Evolutionary conservation across 2,888 invertebrate genomes (phyloP).

Genomic region (Rhingia rostrata): DNA sequence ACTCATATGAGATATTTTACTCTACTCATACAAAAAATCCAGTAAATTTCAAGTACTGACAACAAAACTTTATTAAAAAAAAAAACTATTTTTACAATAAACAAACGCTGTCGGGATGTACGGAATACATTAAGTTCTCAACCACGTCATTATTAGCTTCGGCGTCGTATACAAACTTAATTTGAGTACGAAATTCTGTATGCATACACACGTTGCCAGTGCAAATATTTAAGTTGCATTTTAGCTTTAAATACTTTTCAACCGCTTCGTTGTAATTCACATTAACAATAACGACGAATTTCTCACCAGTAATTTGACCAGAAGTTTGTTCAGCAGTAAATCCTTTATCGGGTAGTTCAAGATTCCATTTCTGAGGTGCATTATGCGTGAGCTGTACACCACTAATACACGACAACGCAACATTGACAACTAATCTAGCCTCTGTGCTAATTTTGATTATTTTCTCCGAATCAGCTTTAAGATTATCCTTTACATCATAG

Average conservation of each 20-base stretch:
- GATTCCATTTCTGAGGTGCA: constrained; percentile 85
- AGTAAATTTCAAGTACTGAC: background rate
- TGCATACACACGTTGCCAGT: constrained; percentile 47
- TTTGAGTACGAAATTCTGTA: constrained; percentile 31
- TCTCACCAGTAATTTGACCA: constrained; percentile 38
- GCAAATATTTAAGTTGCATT: constrained; percentile 51
- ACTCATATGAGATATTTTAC: no score
- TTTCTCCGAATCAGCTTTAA: constrained; percentile 73
- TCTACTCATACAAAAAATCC: no score
- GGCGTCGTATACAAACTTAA: constrained; percentile 23
- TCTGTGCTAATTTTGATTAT: constrained; percentile 73
- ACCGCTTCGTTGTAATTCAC: constrained; percentile 7
- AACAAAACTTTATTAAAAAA: background rate
- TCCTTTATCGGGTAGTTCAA: constrained; percentile 63
- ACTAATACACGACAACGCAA: constrained; percentile 82
- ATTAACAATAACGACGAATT: constrained; percentile 18
- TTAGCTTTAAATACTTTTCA: constrained; percentile 21
- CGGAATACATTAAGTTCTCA: constrained; percentile 6
- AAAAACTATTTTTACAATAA: constrained; percentile 3
- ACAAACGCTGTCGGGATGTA: constrained; percentile 4
- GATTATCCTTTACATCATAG: background rate
- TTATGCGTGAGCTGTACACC: constrained; percentile 84
- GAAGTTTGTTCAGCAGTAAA: constrained; percentile 62
- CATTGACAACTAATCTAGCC: constrained; percentile 74
- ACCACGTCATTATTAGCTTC: background rate